Evolutionary conservation across 2,113 vertebrate genomes (phyloP), one percentile per base, ranked within the genome.

Genomic region (Piprites chloris): DNA sequence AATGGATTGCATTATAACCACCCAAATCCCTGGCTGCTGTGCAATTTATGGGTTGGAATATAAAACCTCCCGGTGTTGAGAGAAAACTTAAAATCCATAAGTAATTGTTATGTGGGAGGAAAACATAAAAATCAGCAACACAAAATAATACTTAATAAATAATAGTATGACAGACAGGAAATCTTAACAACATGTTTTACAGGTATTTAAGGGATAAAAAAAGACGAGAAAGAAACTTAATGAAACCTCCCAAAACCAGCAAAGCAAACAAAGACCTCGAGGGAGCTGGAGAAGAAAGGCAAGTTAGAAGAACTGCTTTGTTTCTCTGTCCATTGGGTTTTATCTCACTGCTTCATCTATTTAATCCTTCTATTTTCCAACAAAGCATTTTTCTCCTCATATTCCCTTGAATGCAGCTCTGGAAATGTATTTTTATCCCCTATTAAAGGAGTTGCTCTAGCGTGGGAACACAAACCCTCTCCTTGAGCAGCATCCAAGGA

Each of bases 91-190:
- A 85, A 80, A 90, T 58, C 85, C 15, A 10, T 37, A 39, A 63
- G 83, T 82, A 76, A 92, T 63, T 65, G 79, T 49, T 56, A 11
- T 4, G 77, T 55, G 42, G 84, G 95, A 62, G 96, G 85, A 26
- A 46, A 66, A 49, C 27, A 39, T 0, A 18, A 14, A 42, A 44
- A n/a, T 5, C 50, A 75, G 52, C 87, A 82, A 42, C 67, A n/a
- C 82, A 58, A 85, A 97, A 81, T 76, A 92, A 89, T 39, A 69
- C 68, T 86, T 55, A 55, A 41, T 92, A 95, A 66, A n/a, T 68
- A 91, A 94, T 1, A 13, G 56, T 35, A 14, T 15, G 9, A 27
- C 27, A 62, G 72, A 56, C 26, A 71, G 61, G 26, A 49, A 55
- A 41, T 12, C 59, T 15, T 27, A 69, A 19, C 68, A 49, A 28